phyloP scores from a whole-genome alignment of 2,888 invertebrate species.

The Lumbricus terrestris region DNA sequence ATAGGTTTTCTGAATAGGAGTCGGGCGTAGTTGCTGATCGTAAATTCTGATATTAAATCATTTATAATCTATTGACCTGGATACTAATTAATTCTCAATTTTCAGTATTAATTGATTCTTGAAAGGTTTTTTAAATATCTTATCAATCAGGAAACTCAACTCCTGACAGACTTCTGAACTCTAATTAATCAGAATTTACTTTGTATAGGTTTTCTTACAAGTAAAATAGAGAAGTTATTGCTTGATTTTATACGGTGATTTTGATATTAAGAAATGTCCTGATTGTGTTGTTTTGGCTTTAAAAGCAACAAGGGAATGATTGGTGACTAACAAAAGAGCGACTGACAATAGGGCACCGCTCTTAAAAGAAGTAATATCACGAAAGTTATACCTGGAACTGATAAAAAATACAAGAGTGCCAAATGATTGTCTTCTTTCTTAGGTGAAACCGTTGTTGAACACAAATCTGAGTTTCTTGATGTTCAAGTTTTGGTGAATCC shows the following conservation, averaged over 20 bases:
- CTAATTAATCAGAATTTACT: neutral
- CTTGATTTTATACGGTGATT: neutral
- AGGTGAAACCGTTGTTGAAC: slow-evolving; percentile 21
- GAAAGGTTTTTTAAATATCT: neutral
- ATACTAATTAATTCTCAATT: neutral
- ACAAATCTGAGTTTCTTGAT: slow-evolving; percentile 7
- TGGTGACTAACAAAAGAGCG: too few species aligned
- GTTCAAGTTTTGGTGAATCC: slow-evolving; percentile 22
- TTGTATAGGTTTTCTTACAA: neutral
- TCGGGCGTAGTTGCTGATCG: neutral
- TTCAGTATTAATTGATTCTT: neutral
- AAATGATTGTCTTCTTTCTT: neutral
- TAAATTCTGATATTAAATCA: neutral
- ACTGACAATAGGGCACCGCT: too few species aligned
- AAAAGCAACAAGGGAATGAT: neutral
- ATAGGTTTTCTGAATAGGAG: too few species aligned
- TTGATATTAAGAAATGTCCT: neutral
- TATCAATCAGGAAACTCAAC: neutral
- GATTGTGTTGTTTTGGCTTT: neutral
- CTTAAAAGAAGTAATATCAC: too few species aligned
- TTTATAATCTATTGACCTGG: too few species aligned
- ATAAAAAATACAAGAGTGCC: too few species aligned
- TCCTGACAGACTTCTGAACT: neutral
- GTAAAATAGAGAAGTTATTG: neutral
- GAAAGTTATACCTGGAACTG: too few species aligned